phyloP scores from a whole-genome alignment of 2,113 vertebrate species.

The Platanista minor region DNA sequence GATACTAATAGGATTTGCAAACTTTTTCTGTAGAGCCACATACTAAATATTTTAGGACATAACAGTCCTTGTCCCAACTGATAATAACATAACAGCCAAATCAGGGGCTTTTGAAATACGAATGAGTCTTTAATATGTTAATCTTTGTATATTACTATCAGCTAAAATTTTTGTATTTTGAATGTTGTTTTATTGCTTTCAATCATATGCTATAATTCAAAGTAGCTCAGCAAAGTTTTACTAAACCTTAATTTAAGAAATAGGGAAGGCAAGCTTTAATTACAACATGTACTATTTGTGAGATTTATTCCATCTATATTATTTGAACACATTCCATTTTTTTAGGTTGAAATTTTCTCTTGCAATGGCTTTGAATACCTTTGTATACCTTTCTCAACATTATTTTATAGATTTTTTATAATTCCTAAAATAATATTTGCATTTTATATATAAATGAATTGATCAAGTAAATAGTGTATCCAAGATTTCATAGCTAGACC shows the following conservation, averaged over 20 bases:
- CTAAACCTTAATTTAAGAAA: neutral
- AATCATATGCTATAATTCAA: neutral
- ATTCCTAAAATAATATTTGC: neutral
- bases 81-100: neutral
- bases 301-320: neutral
- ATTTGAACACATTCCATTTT: neutral
- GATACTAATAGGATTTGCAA: neutral
- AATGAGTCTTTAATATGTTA: neutral
- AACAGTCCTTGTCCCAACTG: neutral
- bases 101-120: neutral
- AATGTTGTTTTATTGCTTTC: constrained; percentile 1
- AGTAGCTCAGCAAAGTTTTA: neutral
- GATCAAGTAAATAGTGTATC: neutral
- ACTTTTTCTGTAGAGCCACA: neutral
- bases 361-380: neutral
- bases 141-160: neutral
- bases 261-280: neutral
- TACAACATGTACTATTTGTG: neutral
- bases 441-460: neutral
- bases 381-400: no score
- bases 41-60: neutral
- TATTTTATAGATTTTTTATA: neutral
- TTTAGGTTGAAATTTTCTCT: neutral
- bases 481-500: neutral
- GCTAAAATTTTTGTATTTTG: neutral